Percentiles rank a stretch among this genome's conserved stretches.
Evolutionary conservation across 2,113 vertebrate species (phyloP).

Genomic region (Vicugna pacos): DNA sequence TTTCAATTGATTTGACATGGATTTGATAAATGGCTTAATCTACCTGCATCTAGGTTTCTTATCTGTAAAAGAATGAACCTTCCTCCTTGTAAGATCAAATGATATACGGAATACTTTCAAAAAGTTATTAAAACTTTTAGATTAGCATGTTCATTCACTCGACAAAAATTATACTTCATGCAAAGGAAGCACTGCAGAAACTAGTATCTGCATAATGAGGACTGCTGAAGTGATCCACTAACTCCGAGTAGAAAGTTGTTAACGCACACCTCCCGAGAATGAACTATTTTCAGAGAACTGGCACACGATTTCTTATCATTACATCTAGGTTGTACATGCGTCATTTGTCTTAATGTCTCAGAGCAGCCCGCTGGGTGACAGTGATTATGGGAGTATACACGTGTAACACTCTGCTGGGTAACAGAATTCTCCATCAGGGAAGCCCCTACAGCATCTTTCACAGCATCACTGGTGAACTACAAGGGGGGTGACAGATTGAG

Average conservation of each 20-base stretch:
- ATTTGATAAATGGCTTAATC: background rate
- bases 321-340: background rate
- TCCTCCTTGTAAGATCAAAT: background rate
- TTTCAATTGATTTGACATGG: background rate
- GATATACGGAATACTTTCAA: background rate
- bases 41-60: background rate
- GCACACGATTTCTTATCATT: background rate
- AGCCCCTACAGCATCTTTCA: background rate
- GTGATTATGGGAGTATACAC: background rate
- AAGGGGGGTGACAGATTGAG: accelerated
- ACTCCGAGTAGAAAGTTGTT: background rate
- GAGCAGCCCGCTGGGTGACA: background rate
- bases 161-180: background rate
- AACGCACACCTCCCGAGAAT: background rate
- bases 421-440: background rate
- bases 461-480: background rate
- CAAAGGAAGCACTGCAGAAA: background rate
- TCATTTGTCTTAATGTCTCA: background rate
- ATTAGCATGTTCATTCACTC: background rate
- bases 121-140: background rate
- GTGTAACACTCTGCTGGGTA: accelerated
- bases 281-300: background rate
- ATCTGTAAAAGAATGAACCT: background rate
- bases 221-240: background rate
- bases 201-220: background rate